These are phyloP conservation scores for Drosophila triauraria DNA, from an alignment of 1,140 invertebrate genomes.

Conservation along the genomic window DNA sequence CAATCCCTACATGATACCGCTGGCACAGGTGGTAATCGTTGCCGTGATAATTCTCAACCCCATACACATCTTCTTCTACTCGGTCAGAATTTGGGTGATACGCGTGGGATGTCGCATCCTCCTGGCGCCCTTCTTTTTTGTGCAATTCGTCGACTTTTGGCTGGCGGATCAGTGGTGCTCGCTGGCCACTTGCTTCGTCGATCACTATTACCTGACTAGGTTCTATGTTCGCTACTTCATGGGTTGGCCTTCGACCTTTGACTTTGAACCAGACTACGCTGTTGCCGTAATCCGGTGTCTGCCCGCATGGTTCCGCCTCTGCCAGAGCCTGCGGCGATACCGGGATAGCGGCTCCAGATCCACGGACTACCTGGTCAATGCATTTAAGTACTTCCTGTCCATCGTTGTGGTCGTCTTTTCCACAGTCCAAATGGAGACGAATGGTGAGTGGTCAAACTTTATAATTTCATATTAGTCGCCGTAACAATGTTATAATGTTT, in stretches of 20 bases:
- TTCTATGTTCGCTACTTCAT: conserved; percentile 53
- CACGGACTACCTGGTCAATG: conserved; percentile 91
- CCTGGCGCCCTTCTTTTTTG: conserved; percentile 92
- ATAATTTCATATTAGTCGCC: not conserved
- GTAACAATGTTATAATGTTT: not conserved
- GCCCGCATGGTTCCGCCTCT: conserved; percentile 94
- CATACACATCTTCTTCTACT: conserved; percentile 83
- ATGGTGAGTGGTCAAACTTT: conserved; percentile 19
- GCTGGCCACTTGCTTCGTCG: conserved; percentile 91
- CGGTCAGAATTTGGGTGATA: conserved; percentile 85
- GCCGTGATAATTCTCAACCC: conserved; percentile 89
- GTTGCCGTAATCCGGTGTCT: conserved; percentile 89
- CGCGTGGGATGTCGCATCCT: conserved; percentile 87
- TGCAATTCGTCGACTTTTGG: conserved; percentile 97
- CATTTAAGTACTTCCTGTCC: conserved; percentile 92
- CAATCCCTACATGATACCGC: conserved; percentile 87
- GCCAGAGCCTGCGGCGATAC: conserved; percentile 93
- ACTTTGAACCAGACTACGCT: conserved; percentile 47
- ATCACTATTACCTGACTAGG: conserved; percentile 87
- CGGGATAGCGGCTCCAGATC: conserved; percentile 85
- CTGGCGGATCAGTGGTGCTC: conserved; percentile 96
- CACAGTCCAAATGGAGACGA: conserved; percentile 31
- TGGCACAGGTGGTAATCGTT: conserved; percentile 86
- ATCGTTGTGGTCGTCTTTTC: conserved; percentile 90
- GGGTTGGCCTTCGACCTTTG: not conserved